Base-by-base conservation (phyloP, 2,797 vertebrate genomes). In the Rachycentron canadum region DNA sequence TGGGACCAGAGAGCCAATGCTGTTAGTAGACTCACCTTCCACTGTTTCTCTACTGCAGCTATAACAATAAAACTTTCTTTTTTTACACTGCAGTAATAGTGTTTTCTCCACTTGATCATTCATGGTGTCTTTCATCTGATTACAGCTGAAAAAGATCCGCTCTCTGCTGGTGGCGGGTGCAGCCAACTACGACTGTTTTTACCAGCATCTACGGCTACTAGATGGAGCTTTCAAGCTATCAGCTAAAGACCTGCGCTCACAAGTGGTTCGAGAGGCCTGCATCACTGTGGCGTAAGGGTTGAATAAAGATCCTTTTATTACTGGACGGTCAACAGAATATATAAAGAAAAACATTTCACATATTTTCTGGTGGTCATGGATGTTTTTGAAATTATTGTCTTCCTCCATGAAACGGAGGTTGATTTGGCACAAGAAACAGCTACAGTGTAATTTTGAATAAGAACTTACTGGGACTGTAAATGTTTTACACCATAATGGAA, bases 171-270 rank as follows among this genome's bases (percentile, higher is more conserved):
- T 99, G 78, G 97, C 98, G 23, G 98, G 97, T 50, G 98, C 98
- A 40, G 82, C 96, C 49, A 95, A 92, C 72, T 96, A 99, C 8
- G 98, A 99, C 88, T 97, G 97, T 79, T 99, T 99, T 89, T 99
- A 97, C 90, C 98, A 99, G 90, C 98, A 99, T 86, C 92, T 99
- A n/a, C 95, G 98, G 43, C 92, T 99, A 30, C 93, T 99, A 75
- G 98, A 99, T 49, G 97, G 97, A 69, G 97, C 98, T 52, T 99
- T 99, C 89, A 99, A 99, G 90, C 95, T 99, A 83, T 99, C 98
- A 0, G 98, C 98, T 62, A 99, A 99, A 94, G 98, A 99, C 89
- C 96, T 99, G 80, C 93, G 98, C 57, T 99, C 98, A 38, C 97
- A 99, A 91, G 98, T 99, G 90, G 98, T 99, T 63, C 93, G 98